Base-by-base conservation (phyloP, 2,797 vertebrate genomes). In the Cynopterus sphinx region DNA sequence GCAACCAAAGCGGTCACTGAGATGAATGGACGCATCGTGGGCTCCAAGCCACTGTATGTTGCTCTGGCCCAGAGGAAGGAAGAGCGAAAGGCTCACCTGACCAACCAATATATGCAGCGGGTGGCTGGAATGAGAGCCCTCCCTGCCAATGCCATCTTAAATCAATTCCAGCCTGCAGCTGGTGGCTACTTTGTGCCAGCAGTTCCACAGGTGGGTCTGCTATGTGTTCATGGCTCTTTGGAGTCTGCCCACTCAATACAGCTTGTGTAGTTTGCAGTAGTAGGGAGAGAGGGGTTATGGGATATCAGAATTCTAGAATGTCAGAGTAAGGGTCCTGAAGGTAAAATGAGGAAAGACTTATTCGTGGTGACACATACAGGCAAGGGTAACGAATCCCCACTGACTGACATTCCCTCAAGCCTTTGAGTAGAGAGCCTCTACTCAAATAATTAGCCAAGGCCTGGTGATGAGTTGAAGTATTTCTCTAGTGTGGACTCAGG, bases 41-140 rank as follows among this genome's bases (percentile, higher is more conserved):
- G 99, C 97, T 99, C 99, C 81, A 99, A 99, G 98, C 99, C 99
- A 0, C 98, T 99, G 51, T 99, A 99, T 0, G 99, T 99, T 75
- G 99, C 99, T 0, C 98, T 99, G 5, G 99, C 99, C 1, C 99
- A 99, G 96, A 99, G 99, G 97, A 99, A 99, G 96, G 99, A 99
- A 82, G 99, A 99, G 98, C 99, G 99, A 49, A 99, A 99, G 98
- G 99, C 99, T 94, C 99, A 99, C 88, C 99, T 99, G 46, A 99
- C 99, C 73, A 99, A 99, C 97, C 99, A 99, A 98, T 99, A 99
- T 98, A 99, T 99, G 99, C 99, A 99, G 97, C 99, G 99, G 24
- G 99, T 99, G 5, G 99, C 99, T 8, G 99, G 99, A 61, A 99
- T 99, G 99, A 99, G 99, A 91, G 99, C 99, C n/a, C 98, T 99